A percentile compares a stretch with the other conserved stretches of the same genome.
Evolutionary conservation across 2,797 vertebrate genomes (phyloP).

Genomic region (Geotrypetes seraphini): DNA sequence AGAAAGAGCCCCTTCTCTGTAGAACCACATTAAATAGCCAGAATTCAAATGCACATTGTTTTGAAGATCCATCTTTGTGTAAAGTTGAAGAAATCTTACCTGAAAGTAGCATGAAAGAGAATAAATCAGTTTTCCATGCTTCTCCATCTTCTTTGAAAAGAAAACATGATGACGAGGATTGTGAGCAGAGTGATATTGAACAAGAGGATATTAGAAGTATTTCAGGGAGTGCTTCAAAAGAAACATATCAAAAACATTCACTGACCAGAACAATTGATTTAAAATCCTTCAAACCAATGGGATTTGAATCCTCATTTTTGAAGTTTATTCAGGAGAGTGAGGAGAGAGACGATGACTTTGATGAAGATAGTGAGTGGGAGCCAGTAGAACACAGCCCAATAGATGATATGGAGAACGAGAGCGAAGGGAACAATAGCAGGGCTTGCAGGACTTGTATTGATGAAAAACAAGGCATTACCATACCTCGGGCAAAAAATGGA

Average conservation of each 20-base stretch:
- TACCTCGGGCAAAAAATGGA: conserved; percentile 54
- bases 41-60: conserved; percentile 32
- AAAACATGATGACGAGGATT: conserved; percentile 68
- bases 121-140: conserved; percentile 29
- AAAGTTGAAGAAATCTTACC: conserved; percentile 32
- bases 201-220: conserved; percentile 38
- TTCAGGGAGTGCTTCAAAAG: conserved; percentile 32
- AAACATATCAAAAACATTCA: conserved; percentile 42
- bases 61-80: conserved; percentile 26
- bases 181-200: too few species aligned
- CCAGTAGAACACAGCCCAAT: conserved; percentile 39
- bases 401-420: too few species aligned
- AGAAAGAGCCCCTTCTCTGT: conserved; percentile 28
- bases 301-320: conserved; percentile 90
- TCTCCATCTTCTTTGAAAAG: conserved; percentile 63
- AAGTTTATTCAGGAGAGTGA: conserved; percentile 90
- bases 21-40: conserved; percentile 52
- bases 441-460: too few species aligned
- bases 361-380: conserved; percentile 45
- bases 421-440: too few species aligned
- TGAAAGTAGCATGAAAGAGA: conserved; percentile 44
- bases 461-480: too few species aligned
- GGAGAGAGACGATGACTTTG: conserved; percentile 52
- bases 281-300: conserved; percentile 81
- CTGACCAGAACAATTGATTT: conserved; percentile 68